Base-by-base conservation (phyloP, 2,113 vertebrate species). In the Sinocyclocheilus anophthalmus region DNA sequence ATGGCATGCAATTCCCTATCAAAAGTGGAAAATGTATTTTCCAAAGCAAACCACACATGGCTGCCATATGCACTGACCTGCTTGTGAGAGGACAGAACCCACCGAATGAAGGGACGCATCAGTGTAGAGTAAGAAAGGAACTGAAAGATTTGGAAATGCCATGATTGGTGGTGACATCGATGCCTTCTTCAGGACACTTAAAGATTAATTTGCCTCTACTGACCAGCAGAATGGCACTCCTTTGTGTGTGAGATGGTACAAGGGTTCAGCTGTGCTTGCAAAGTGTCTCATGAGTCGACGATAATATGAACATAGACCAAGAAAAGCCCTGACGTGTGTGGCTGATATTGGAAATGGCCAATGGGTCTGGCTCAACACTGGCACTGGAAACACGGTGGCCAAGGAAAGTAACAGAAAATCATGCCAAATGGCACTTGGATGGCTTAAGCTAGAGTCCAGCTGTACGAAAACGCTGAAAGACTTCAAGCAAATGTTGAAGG, bases 21-120 rank as follows among this genome's bases (percentile, higher is more conserved):
- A 16, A 83, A 89, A 0, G 83, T 88, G 5, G 87, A 88, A 85
- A 85, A 85, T 12, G 81, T 88, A 0, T 24, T 75, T 72, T 85
- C 84, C 33, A 76, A 39, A 26, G 73, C 59, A 9, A 79, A 78
- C 1, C 89, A 69, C 1, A 65, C 76, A 65, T 88, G 88, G 24
- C 86, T 88, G 1, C 57, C 80, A 76, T 82, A 61, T 0, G 72
- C 33, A 48, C 53, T 67, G 9, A 83, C 45, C 50, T 24, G n/a
- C 14, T 84, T 67, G 80, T 45, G 42, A 45, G 9, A 45, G 42
- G 2, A 45, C 42, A 45, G 42, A 45, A 10, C 42, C 42, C 9
- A 73, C 7, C 1, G 69, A 67, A 73, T 53, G 53, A 7, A 84
- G 24, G 45, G 26, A 73, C 4, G 82, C 67, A 14, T 69, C 80